Conservation (phyloP, 2,113 vertebrate genomes). For the Pedetes capensis region DNA sequence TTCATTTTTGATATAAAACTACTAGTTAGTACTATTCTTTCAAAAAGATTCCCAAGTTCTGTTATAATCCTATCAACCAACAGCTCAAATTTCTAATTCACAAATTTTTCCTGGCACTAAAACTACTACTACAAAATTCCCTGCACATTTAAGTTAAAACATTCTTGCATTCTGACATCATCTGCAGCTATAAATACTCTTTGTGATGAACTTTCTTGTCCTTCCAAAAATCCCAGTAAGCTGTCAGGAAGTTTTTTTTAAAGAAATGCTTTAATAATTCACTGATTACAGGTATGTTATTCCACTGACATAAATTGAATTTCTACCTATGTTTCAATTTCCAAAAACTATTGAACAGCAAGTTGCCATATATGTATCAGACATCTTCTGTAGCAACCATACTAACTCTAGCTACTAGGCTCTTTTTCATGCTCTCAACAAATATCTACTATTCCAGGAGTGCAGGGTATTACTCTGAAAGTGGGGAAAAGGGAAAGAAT, state of each 20-base stretch:
- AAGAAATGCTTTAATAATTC: constrained; percentile 34
- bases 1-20: constrained; percentile 14
- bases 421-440: not conserved
- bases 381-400: not conserved
- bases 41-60: not conserved
- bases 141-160: not conserved
- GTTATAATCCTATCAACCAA: constrained; percentile 35
- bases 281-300: not conserved
- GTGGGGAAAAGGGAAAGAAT: not conserved
- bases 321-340: not conserved
- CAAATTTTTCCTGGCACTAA: constrained; percentile 21
- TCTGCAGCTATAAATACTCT: not conserved
- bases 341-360: not conserved
- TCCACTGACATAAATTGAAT: not conserved
- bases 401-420: not conserved
- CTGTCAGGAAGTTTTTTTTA: not conserved
- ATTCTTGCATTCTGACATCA: not conserved
- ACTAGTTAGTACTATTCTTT: not conserved
- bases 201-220: not conserved
- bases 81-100: constrained; percentile 10
- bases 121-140: constrained; percentile 18
- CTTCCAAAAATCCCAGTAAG: constrained; percentile 24
- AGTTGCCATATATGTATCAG: not conserved
- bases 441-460: not conserved
- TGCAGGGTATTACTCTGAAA: not conserved